Conservation (phyloP, 2,113 vertebrate genomes). For the Laticauda laticaudata region DNA sequence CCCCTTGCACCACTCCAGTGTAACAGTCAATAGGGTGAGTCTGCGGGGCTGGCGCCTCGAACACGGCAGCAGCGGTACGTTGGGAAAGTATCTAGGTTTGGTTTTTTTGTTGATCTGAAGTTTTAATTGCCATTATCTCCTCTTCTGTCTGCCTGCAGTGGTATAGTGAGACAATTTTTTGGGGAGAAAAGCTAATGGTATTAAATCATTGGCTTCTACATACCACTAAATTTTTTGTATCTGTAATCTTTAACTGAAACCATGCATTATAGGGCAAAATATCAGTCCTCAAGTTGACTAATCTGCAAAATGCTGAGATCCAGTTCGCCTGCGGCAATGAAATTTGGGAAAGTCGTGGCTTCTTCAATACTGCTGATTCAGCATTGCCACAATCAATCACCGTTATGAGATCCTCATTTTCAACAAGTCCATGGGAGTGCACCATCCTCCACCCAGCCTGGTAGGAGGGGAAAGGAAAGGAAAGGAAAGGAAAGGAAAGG, state of each 20-base stretch:
- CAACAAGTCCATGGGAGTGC: not conserved
- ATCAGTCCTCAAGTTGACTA: not conserved
- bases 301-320: not conserved
- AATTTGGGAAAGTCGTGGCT: not conserved
- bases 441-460: not conserved
- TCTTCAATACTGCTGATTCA: not conserved
- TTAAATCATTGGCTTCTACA: constrained; percentile 48
- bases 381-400: not conserved
- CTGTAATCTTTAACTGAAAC: not conserved
- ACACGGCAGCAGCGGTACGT: no score
- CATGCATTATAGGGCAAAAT: not conserved
- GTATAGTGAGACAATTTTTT: not conserved
- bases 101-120: not conserved
- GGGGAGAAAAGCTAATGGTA: constrained; percentile 18
- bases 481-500: not conserved
- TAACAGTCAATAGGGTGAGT: no score
- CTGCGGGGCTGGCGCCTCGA: no score
- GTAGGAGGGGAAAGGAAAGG: not conserved
- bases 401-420: not conserved
- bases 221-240: not conserved
- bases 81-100: no score
- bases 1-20: no score
- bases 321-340: not conserved
- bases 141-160: not conserved
- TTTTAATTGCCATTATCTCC: not conserved